Base-by-base conservation (phyloP, 2,888 invertebrate species). In the Gymnoscelis rufifasciata region DNA sequence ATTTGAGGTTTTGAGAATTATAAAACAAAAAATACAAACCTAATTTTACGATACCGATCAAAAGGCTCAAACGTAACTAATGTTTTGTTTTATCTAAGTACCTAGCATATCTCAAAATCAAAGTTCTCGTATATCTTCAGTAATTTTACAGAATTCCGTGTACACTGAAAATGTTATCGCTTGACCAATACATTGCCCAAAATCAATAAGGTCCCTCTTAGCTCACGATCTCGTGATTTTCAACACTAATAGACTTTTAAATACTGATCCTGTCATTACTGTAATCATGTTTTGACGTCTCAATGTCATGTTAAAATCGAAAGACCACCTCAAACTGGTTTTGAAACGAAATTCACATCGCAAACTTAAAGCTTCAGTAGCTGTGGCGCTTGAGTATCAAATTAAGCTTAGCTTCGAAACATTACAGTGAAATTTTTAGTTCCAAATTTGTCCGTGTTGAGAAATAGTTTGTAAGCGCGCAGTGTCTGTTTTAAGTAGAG, bases 181-280 rank as follows among this genome's bases (percentile, higher is more conserved):
- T 54, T 57, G 50, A 37, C 52, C 47, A 43, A 40, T 27, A 39
- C 31, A 31, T 31, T 14, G 52, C 54, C 47, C 40, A 58, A 59
- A 60, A 58, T 57, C 59, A 59, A 64, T 59, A 55, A 58, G 51
- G 63, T 59, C 55, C 61, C 52, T 26, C 53, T 27, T 19, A n/a
- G 47, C 37, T 57, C 62, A 65, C 63, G 62, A 62, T 40, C 35
- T 65, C 65, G 65, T 64, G 64, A 62, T 45, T 53, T 50, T 47
- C 43, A 52, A 38, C 47, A 53, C 48, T 55, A 55, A 54, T 55
- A 55, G 51, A 57, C 46, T 40, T 28, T 38, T 38, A 35, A 35
- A 26, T 26, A 45, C 38, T 31, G 36, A 44, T 45, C 45, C 45
- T 36, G 41, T 50, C 45, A 30, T 43, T 47, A 51, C 23, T 11